Evolutionary conservation across 2,113 vertebrate genomes (phyloP).

Genomic region (Reinhardtius hippoglossoides): DNA sequence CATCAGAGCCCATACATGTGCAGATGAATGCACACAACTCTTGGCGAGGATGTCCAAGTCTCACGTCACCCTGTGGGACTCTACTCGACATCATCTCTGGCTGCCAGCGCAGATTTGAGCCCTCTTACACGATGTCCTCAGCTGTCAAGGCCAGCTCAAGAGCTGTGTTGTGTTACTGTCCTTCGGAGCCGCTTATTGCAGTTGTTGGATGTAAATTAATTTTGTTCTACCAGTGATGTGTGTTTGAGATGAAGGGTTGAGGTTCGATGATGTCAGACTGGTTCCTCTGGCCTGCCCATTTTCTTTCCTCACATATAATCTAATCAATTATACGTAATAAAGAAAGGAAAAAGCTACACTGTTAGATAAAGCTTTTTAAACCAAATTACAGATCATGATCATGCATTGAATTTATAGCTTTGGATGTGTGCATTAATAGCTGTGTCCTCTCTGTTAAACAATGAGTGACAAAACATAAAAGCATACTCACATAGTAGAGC

Average conservation of each 20-base stretch:
- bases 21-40: slow-evolving; percentile 27
- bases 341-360: too few species aligned
- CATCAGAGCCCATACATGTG: slow-evolving; percentile 20
- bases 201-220: not conserved
- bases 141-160: slow-evolving; percentile 33
- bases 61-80: slow-evolving; percentile 33
- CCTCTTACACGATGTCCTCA: slow-evolving; percentile 39
- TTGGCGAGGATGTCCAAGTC: slow-evolving; percentile 18
- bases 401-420: too few species aligned
- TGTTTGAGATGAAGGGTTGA: slow-evolving; percentile 5
- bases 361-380: too few species aligned
- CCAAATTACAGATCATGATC: too few species aligned
- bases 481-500: too few species aligned
- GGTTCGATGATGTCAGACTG: not conserved
- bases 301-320: too few species aligned
- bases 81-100: slow-evolving; percentile 9
- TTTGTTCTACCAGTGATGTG: not conserved
- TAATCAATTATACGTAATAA: too few species aligned
- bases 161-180: not conserved
- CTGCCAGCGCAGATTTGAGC: slow-evolving; percentile 30
- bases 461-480: too few species aligned
- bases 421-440: too few species aligned
- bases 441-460: too few species aligned
- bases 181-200: slow-evolving; percentile 18
- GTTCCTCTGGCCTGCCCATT: too few species aligned